These are phyloP conservation scores for Alviniconcha strummeri DNA, from an alignment of 2,888 invertebrate genomes.

Conservation along the genomic window DNA sequence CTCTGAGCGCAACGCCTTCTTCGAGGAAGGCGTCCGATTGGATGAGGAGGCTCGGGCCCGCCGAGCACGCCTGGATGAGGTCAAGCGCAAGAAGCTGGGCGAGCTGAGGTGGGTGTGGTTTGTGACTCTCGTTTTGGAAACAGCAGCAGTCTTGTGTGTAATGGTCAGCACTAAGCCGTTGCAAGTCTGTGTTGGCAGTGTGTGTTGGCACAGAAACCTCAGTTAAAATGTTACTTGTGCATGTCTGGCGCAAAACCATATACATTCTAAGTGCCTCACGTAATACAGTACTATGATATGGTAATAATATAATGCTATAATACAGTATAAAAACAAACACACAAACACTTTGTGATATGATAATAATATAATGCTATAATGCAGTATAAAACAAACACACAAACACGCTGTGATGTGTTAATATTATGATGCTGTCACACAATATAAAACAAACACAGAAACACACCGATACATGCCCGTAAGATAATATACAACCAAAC, in stretches of 20 bases:
- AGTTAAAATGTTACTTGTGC: too few relatives aligned
- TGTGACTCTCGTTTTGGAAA: too few relatives aligned
- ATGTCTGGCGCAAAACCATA: too few relatives aligned
- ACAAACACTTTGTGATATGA: too few relatives aligned
- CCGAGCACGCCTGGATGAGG: conserved; percentile 69
- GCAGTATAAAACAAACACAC: not conserved
- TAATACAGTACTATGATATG: too few relatives aligned
- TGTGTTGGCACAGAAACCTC: too few relatives aligned
- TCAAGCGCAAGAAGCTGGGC: conserved; percentile 72
- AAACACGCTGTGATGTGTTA: not conserved
- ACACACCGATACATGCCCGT: not conserved
- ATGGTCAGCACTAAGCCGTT: not conserved
- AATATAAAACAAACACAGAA: not conserved
- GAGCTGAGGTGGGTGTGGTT: conserved; percentile 68
- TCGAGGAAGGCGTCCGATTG: conserved; percentile 72
- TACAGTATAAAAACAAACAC: not conserved
- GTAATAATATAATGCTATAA: not conserved
- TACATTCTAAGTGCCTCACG: too few relatives aligned
- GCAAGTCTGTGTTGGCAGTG: too few relatives aligned
- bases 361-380: not conserved
- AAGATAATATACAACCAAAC: too few relatives aligned
- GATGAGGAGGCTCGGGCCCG: conserved; percentile 71
- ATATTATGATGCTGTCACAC: not conserved
- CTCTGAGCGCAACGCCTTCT: conserved; percentile 71
- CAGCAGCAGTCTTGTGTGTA: not conserved